Conservation (phyloP, 2,113 vertebrate genomes). For the Brachyhypopomus gauderio region DNA sequence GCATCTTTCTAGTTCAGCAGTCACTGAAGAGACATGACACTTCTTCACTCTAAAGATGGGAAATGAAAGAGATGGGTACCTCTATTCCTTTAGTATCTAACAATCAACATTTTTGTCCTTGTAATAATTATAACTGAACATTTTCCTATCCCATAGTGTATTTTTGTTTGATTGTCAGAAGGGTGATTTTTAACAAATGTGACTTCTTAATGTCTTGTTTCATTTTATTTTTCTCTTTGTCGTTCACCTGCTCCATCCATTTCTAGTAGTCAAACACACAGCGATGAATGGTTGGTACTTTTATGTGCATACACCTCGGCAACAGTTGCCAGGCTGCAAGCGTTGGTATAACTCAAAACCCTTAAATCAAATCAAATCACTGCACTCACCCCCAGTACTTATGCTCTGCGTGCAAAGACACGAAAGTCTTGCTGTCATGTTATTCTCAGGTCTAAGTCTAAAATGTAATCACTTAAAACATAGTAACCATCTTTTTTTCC, state of each 20-base stretch:
- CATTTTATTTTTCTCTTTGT: not conserved
- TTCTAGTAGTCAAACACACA: not conserved
- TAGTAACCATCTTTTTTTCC: no score
- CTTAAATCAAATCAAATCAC: not conserved
- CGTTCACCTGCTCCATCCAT: not conserved
- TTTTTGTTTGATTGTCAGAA: no score
- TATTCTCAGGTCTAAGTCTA: not conserved
- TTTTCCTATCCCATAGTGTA: no score
- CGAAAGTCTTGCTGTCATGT: not conserved
- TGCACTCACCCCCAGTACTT: not conserved
- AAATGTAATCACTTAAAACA: no score
- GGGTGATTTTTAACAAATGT: no score
- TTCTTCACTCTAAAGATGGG: conserved; percentile 21
- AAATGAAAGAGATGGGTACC: no score
- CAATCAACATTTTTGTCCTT: no score
- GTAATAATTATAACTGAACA: no score
- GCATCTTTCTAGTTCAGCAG: not conserved
- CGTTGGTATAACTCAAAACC: not conserved
- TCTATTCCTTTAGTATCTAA: no score
- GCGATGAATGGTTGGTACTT: not conserved
- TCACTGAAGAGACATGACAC: no score
- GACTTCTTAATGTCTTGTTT: no score
- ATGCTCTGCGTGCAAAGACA: not conserved
- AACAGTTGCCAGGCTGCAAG: not conserved
- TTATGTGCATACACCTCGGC: not conserved